Percentiles rank a stretch among this genome's conserved stretches.
These are phyloP conservation scores for Atherinosoma microstoma DNA, from an alignment of 2,797 vertebrate genomes.

Conservation along the genomic window DNA sequence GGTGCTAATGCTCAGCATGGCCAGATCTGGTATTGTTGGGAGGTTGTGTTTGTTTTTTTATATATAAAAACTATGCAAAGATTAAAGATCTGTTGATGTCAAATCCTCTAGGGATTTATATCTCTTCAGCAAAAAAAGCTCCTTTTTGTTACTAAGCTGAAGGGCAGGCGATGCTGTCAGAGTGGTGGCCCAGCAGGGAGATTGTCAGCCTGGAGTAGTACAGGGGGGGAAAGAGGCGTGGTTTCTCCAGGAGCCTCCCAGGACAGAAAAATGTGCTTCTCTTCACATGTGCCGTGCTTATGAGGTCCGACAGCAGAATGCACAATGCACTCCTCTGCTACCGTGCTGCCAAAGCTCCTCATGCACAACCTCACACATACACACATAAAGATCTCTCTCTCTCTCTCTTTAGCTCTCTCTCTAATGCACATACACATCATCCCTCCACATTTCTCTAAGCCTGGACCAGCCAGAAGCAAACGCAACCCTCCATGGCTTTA, in stretches of 20 bases:
- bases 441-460: constrained; percentile 42
- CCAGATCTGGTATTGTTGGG: constrained; percentile 17
- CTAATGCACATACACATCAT: constrained; percentile 23
- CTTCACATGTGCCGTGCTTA: constrained; percentile 66
- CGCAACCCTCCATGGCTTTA: constrained; percentile 59
- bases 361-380: constrained; percentile 42
- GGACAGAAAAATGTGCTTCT: constrained; percentile 69
- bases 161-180: constrained; percentile 26
- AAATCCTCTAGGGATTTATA: constrained; percentile 54
- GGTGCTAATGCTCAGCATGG: background rate
- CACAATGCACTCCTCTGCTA: constrained; percentile 56
- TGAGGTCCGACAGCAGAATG: constrained; percentile 68
- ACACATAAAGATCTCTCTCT: constrained; percentile 34
- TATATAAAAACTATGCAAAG: constrained; percentile 47
- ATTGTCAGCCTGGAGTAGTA: constrained; percentile 20
- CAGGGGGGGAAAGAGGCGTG: constrained; percentile 24
- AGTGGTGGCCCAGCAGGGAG: constrained; percentile 15
- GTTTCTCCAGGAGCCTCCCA: constrained; percentile 32
- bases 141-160: constrained; percentile 6
- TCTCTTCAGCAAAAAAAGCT: constrained; percentile 42
- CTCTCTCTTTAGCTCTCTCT: constrained; percentile 15
- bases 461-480: constrained; percentile 72
- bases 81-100: constrained; percentile 53
- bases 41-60: constrained; percentile 17
- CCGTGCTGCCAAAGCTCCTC: constrained; percentile 39